Evolutionary conservation across 2,888 invertebrate species (phyloP).

Genomic region (Athalia circularis): DNA sequence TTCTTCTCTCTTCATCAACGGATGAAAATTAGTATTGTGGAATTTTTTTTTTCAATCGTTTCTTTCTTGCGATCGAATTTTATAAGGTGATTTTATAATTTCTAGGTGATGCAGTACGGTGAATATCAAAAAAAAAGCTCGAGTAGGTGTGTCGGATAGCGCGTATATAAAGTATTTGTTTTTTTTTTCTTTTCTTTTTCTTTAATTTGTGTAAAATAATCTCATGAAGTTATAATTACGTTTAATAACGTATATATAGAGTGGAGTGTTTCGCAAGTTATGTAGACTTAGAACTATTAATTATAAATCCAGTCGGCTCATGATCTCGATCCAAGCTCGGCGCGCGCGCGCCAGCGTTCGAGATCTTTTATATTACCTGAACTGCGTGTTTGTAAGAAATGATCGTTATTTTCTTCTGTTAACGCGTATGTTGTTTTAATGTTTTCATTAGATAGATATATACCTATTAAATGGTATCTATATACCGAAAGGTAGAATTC

Average conservation of each 20-base stretch:
- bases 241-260: conserved; percentile 23
- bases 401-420: conserved; percentile 44
- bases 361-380: no score
- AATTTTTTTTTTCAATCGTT: no score
- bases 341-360: background rate
- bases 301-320: conserved; percentile 62
- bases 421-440: conserved; percentile 30
- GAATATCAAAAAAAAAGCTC: no score
- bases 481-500: no score
- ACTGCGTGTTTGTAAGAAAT: conserved; percentile 8
- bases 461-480: no score
- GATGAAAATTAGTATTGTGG: no score
- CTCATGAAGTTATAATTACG: conserved; percentile 39
- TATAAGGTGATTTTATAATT: no score
- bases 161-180: background rate
- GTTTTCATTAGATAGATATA: conserved; percentile 23
- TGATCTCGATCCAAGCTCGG: conserved; percentile 55
- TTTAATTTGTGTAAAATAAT: conserved; percentile 21
- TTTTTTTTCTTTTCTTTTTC: background rate
- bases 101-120: no score
- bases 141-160: no score
- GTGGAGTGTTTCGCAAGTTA: conserved; percentile 32
- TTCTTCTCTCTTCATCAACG: no score
- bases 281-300: conserved; percentile 52
- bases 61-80: no score